Base-by-base conservation (phyloP, 1,140 invertebrate species). In the Aphelinus certus region DNA sequence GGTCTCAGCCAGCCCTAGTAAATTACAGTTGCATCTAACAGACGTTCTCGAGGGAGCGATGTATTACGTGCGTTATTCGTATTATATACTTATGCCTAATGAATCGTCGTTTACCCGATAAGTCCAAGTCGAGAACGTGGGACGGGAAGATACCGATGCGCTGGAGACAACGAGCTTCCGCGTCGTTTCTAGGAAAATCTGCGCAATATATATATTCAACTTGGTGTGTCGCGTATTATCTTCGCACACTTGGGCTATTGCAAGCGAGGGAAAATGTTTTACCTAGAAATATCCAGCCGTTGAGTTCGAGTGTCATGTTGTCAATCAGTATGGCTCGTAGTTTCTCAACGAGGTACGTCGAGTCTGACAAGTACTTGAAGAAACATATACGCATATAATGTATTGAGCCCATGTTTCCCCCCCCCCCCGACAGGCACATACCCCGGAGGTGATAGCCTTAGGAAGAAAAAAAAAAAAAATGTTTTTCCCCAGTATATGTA, bases 71-170 rank as follows among this genome's bases (percentile, higher is more conserved):
- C 26, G 26, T 26, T 26, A 26, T 26, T 26, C 0, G 0, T 26
- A 26, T 26, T 26, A 26, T 26, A 26, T 26, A 26, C 26, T 26
- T 26, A 26, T 26, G 26, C 26, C 26, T 26, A 26, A 26, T 26
- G 26, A 26, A 26, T 26, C 26, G 26, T 26, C 26, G 45, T 3
- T 68, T 70, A 77, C 83, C 83, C 7, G 83, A 81, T 9, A 79
- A 66, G 61, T 87, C 81, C 10, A 90, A 80, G 65, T 89, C 85
- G 51, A 90, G 79, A 3, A 88, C 87, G 57, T 90, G 89, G 3
- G 89, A 88, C 3, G 89, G 89, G 68, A 88, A 77, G 56, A 90
- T 84, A 5, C 89, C 89, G 48, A 76, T 57, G 58, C 82, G 81
- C 68, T 88, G 83, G 10, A 90, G 75, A 46, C 79, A 77, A 76